Evolutionary conservation across 2,113 vertebrate genomes (phyloP).

Genomic region (Prionailurus bengalensis): DNA sequence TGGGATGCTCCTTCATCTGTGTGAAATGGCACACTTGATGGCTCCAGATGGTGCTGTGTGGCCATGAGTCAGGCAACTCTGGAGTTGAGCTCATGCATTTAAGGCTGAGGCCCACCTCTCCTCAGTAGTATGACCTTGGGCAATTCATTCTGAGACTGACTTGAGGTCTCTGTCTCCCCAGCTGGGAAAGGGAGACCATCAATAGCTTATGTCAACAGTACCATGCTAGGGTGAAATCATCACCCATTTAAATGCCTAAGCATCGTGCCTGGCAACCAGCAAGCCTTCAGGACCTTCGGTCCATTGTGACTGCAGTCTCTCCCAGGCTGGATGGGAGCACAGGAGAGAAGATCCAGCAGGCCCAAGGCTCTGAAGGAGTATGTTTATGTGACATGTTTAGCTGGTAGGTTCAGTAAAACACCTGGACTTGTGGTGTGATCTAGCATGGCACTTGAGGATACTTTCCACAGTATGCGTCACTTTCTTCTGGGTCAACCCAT

Average conservation of each 20-base stretch:
- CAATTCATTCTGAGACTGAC: not conserved
- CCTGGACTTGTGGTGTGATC: no score
- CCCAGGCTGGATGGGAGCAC: fast-evolving
- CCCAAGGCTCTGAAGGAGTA: not conserved
- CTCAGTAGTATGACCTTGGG: not conserved
- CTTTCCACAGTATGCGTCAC: not conserved
- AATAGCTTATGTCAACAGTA: not conserved
- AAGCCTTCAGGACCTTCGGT: no score
- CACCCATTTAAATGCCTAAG: not conserved
- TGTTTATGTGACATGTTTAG: not conserved
- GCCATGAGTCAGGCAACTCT: not conserved
- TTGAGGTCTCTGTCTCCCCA: not conserved
- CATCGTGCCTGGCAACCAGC: not conserved
- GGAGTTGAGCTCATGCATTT: not conserved
- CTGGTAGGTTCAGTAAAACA: not conserved
- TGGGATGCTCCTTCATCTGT: not conserved
- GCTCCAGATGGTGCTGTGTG: not conserved
- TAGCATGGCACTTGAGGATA: not conserved
- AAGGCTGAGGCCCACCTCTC: not conserved
- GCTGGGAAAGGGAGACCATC: not conserved
- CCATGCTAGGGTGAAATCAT: not conserved
- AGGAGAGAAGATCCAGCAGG: no score
- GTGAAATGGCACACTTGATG: not conserved
- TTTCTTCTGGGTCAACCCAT: not conserved
- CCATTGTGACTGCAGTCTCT: fast-evolving